Percentiles rank a stretch among this genome's conserved stretches.
These are phyloP conservation scores for Oryzias javanicus DNA, from an alignment of 2,113 vertebrate genomes.

Conservation along the genomic window DNA sequence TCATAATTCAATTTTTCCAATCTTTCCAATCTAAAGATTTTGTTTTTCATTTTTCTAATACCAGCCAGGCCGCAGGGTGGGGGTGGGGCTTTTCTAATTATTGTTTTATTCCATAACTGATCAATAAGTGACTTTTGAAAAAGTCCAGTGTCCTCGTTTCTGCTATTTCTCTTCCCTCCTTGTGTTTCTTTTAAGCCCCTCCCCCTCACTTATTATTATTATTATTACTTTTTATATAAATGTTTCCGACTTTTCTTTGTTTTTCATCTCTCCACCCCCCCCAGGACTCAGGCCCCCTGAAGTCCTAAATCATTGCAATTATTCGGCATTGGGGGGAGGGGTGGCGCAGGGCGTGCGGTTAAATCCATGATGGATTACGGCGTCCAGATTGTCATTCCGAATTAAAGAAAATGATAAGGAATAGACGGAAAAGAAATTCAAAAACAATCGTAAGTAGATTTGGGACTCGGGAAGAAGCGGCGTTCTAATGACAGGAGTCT, in stretches of 20 bases:
- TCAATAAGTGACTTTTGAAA: no score
- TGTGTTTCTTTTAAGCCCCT: neutral
- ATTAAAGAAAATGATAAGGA: conserved; percentile 76
- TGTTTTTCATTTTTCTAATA: conserved; percentile 71
- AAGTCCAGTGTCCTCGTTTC: neutral
- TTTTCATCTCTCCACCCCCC: conserved; percentile 19
- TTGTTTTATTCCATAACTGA: conserved; percentile 58
- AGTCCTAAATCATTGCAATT: conserved; percentile 56
- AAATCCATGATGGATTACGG: conserved; percentile 75
- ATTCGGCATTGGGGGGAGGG: conserved; percentile 44
- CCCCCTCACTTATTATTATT: no score
- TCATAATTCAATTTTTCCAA: conserved; percentile 71
- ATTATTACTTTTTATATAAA: no score
- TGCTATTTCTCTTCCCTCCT: neutral
- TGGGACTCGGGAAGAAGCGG: conserved; percentile 72
- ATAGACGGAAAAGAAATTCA: conserved; percentile 69
- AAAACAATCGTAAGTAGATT: conserved; percentile 76
- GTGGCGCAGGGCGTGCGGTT: conserved; percentile 48
- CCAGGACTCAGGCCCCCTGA: conserved; percentile 27
- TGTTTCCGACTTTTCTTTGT: neutral
- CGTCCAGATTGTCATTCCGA: conserved; percentile 73
- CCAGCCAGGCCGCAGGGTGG: conserved; percentile 44
- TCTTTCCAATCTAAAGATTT: conserved; percentile 76
- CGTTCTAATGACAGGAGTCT: conserved; percentile 55
- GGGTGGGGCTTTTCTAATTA: conserved; percentile 52